phyloP scores from a whole-genome alignment of 2,888 invertebrate genomes.

The Ditula angustiorana region DNA sequence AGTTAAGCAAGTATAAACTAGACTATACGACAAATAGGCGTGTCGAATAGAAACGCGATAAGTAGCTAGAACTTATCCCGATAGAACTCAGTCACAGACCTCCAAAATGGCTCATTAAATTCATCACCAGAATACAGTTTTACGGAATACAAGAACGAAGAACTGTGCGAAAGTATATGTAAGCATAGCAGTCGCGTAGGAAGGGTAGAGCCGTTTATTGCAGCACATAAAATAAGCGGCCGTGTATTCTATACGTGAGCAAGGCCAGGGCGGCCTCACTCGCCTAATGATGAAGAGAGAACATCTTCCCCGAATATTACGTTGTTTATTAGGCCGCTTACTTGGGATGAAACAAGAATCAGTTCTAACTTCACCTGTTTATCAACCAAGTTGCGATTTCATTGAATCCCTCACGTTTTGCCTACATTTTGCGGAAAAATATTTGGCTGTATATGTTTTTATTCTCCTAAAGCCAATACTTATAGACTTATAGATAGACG shows the following conservation, averaged over 20 bases:
- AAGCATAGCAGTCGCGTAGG: background rate
- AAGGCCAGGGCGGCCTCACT: constrained; percentile 27
- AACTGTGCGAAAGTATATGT: background rate
- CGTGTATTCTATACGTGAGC: constrained; percentile 27
- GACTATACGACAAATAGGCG: too few species aligned
- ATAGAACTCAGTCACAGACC: too few species aligned
- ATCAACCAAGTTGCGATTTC: background rate
- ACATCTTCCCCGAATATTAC: constrained; percentile 24
- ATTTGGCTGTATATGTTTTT: too few species aligned
- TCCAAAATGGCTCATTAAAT: too few species aligned
- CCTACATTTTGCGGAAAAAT: too few species aligned
- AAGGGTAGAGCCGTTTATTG: constrained; percentile 22
- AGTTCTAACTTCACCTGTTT: background rate
- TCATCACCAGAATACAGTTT: background rate
- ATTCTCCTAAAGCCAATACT: too few species aligned
- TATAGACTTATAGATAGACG: too few species aligned
- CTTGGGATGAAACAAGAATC: constrained; percentile 8
- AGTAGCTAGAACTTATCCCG: too few species aligned
- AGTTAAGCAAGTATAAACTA: too few species aligned
- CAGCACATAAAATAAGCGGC: constrained; percentile 20
- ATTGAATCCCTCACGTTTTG: background rate
- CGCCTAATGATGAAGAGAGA: constrained; percentile 31
- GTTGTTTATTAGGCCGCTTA: constrained; percentile 18
- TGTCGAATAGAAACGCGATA: too few species aligned
- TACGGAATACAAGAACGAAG: background rate